Evolutionary conservation across 2,888 invertebrate genomes (phyloP).

Genomic region (Drosophila bunnanda): DNA sequence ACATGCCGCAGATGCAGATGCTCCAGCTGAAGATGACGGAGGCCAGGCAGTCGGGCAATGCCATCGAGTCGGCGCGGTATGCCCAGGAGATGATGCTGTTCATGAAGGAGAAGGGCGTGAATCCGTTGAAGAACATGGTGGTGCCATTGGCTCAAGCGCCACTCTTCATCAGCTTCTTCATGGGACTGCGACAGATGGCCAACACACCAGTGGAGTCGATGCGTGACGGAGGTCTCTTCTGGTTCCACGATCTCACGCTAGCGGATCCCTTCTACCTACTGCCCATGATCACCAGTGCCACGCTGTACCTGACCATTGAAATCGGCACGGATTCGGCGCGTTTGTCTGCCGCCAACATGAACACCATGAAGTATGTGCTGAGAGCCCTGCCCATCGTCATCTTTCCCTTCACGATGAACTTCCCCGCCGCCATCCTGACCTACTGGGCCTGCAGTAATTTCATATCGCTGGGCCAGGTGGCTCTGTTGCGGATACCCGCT

Average conservation of each 20-base stretch:
- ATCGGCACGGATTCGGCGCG: conserved; percentile 91
- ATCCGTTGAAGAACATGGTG: conserved; percentile 91
- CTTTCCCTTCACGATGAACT: conserved; percentile 94
- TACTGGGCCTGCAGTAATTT: conserved; percentile 96
- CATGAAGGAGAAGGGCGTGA: conserved; percentile 93
- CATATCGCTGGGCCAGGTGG: conserved; percentile 91
- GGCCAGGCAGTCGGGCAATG: conserved; percentile 93
- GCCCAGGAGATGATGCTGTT: conserved; percentile 92
- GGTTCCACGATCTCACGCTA: conserved; percentile 96
- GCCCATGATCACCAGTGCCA: conserved; percentile 93
- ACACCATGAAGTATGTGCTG: conserved; percentile 90
- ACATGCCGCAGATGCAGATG: conserved; percentile 93
- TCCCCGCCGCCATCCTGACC: conserved; percentile 93
- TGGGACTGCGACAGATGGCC: conserved; percentile 94
- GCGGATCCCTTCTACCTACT: conserved; percentile 95
- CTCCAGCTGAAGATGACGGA: conserved; percentile 94
- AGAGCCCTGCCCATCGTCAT: conserved; percentile 91
- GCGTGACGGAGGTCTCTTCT: conserved; percentile 93
- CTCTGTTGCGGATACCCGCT: conserved; percentile 89
- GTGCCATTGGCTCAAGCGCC: conserved; percentile 93
- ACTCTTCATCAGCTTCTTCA: conserved; percentile 96
- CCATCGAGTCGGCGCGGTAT: conserved; percentile 90
- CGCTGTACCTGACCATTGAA: conserved; percentile 93
- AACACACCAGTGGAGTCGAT: conserved; percentile 96
- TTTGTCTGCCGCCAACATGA: conserved; percentile 88